Conservation (phyloP, 2,797 vertebrate genomes). For the Notamacropus eugenii region DNA sequence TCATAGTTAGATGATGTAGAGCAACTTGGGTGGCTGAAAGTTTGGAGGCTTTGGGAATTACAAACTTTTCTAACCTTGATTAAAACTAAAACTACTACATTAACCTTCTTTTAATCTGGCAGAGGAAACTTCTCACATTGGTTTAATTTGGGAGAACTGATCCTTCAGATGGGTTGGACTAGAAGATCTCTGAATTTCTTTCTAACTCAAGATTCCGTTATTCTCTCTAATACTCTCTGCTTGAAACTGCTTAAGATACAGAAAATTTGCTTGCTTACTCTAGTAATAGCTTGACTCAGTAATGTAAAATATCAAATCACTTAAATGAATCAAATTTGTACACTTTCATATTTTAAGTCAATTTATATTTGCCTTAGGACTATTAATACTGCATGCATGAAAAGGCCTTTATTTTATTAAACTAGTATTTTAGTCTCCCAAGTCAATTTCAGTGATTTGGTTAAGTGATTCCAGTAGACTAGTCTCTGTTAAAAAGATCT, state of each 20-base stretch:
- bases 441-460: background rate
- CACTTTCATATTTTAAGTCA: constrained; percentile 9
- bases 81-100: constrained; percentile 10
- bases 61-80: constrained; percentile 1
- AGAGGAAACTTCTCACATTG: background rate
- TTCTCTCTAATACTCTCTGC: constrained; percentile 49
- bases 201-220: background rate
- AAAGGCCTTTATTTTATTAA: constrained; percentile 44
- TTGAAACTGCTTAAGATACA: constrained; percentile 86
- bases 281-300: constrained; percentile 35
- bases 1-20: constrained; percentile 97
- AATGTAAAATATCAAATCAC: constrained; percentile 25
- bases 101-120: constrained; percentile 61
- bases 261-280: background rate
- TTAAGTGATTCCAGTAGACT: background rate
- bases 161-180: background rate
- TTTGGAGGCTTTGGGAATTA: constrained; percentile 88
- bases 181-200: background rate
- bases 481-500: constrained; percentile 8
- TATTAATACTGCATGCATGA: constrained; percentile 45
- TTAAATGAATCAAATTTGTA: constrained; percentile 22
- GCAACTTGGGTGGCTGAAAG: constrained; percentile 91
- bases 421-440: background rate
- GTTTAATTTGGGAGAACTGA: background rate
- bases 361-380: background rate